Percentiles rank a stretch among this genome's conserved stretches.
Evolutionary conservation across 2,113 vertebrate genomes (phyloP).

Genomic region (Pteronura brasiliensis): DNA sequence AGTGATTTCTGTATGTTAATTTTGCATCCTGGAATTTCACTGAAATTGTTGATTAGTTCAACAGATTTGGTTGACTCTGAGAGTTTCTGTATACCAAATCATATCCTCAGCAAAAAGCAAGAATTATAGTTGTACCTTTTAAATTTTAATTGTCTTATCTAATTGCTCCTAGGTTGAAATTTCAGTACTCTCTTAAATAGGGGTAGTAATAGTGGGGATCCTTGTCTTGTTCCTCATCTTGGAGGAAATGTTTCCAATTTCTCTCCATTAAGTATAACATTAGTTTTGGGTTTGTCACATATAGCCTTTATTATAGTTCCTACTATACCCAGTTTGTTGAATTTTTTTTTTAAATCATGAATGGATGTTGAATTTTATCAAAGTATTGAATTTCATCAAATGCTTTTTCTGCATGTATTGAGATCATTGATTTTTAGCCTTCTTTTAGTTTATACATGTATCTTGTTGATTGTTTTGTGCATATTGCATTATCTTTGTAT

Average conservation of each 20-base stretch:
- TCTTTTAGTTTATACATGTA: not conserved
- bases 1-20: not conserved
- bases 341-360: not conserved
- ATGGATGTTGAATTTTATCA: not conserved
- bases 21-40: not conserved
- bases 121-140: not conserved
- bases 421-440: not conserved
- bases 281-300: not conserved
- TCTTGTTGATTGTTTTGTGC: not conserved
- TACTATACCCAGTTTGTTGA: not conserved
- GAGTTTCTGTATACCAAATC: not conserved
- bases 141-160: not conserved
- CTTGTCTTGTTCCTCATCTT: not conserved
- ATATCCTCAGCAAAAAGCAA: not conserved
- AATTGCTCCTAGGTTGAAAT: no score
- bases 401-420: not conserved
- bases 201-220: not conserved
- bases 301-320: not conserved
- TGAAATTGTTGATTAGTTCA: not conserved
- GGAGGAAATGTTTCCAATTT: not conserved
- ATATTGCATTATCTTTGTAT: not conserved
- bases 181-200: not conserved
- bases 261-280: not conserved
- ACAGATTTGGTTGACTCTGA: not conserved
- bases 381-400: not conserved